A percentile compares a stretch with the other conserved stretches of the same genome.
phyloP scores from a whole-genome alignment of 2,797 vertebrate genomes.

The Varecia variegata region DNA sequence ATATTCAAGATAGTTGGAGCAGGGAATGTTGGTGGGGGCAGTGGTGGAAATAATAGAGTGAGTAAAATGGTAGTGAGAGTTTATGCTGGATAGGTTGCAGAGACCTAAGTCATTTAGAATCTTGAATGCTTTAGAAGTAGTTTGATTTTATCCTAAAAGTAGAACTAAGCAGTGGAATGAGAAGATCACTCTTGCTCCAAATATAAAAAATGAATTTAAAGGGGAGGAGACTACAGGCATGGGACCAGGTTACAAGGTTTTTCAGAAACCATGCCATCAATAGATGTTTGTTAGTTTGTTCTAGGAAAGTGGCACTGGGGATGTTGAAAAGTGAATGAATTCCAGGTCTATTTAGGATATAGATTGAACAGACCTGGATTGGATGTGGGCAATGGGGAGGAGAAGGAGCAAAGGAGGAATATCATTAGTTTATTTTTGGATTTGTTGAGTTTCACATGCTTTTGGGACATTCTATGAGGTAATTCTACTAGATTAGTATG shows the following conservation, averaged over 20 bases:
- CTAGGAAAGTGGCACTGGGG: not conserved
- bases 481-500: not conserved
- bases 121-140: not conserved
- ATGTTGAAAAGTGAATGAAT: not conserved
- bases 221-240: not conserved
- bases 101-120: not conserved
- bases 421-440: not conserved
- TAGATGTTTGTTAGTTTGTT: slow-evolving; percentile 13
- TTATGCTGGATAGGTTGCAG: not conserved
- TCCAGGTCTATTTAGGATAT: not conserved
- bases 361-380: not conserved
- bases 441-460: not conserved
- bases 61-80: not conserved
- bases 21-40: too few relatives aligned
- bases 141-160: slow-evolving; percentile 22
- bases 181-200: not conserved
- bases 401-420: not conserved
- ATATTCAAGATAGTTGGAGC: not conserved
- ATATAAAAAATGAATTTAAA: not conserved
- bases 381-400: not conserved
- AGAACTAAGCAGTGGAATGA: not conserved
- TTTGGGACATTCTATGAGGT: not conserved
- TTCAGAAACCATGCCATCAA: not conserved
- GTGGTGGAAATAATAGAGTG: not conserved
- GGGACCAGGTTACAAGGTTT: not conserved